Percentiles rank a stretch among this genome's conserved stretches.
phyloP scores from a whole-genome alignment of 92 coral and sea anemone species.

The Scolanthus callimorphus region DNA sequence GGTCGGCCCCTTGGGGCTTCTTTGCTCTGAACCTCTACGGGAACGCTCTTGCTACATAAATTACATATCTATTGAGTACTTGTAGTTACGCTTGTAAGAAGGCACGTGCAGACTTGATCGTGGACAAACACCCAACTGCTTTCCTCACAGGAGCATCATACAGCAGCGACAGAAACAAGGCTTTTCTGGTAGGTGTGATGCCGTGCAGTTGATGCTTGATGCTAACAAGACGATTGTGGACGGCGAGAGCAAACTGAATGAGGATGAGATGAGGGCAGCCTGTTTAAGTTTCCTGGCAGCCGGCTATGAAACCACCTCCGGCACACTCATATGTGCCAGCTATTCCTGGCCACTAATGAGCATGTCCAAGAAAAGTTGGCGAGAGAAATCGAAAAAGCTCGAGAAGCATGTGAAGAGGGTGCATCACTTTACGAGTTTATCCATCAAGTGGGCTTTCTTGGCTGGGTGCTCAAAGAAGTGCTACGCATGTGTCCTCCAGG shows the following conservation, averaged over 20 bases:
- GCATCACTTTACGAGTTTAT: slow-evolving; percentile 20
- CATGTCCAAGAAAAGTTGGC: slow-evolving; percentile 39
- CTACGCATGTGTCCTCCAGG: slow-evolving; percentile 48
- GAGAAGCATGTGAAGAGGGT: slow-evolving; percentile 19
- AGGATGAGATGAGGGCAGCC: slow-evolving; percentile 42
- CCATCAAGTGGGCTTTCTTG: slow-evolving; percentile 32
- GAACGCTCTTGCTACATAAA: no score
- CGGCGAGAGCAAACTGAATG: slow-evolving; percentile 36
- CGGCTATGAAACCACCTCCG: slow-evolving; percentile 47
- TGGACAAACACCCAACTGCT: no score
- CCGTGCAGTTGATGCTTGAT: slow-evolving; percentile 38
- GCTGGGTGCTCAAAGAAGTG: slow-evolving; percentile 45
- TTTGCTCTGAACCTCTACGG: no score
- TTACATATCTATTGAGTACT: no score
- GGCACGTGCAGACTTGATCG: no score
- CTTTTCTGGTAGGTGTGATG: slow-evolving; percentile 21
- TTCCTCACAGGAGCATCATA: no score
- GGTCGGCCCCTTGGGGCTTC: no score
- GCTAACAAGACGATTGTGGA: slow-evolving; percentile 30
- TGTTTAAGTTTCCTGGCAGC: slow-evolving; percentile 47
- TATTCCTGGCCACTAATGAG: slow-evolving; percentile 37
- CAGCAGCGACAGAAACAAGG: slow-evolving; percentile 22
- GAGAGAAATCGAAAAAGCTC: no score
- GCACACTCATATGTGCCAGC: slow-evolving; percentile 18
- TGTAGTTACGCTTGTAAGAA: no score